A percentile compares a stretch with the other conserved stretches of the same genome.
Conservation (phyloP, 2,797 vertebrate species). For the Cyprinodon diabolis region DNA sequence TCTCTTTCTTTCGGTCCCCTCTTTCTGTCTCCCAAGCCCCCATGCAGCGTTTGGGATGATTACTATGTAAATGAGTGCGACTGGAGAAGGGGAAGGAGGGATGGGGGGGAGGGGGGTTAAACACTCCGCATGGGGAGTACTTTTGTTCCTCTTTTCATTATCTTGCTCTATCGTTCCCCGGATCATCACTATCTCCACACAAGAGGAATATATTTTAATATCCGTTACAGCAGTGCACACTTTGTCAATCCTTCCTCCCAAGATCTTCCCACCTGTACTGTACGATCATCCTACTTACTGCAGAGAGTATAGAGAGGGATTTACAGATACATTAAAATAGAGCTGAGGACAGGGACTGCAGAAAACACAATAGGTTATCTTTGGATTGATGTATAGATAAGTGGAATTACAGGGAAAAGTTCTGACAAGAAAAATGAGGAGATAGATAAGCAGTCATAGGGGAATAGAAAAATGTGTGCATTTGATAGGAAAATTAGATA, state of each 20-base stretch:
- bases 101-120: slow-evolving; percentile 71
- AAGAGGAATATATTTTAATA: slow-evolving; percentile 87
- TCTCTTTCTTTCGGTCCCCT: slow-evolving; percentile 41
- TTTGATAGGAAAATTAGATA: slow-evolving; percentile 28
- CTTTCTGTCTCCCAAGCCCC: slow-evolving; percentile 62
- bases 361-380: slow-evolving; percentile 44
- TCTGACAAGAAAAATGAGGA: slow-evolving; percentile 22
- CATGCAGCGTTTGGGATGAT: slow-evolving; percentile 82
- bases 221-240: slow-evolving; percentile 80
- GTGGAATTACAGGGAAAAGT: slow-evolving; percentile 40
- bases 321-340: slow-evolving; percentile 35
- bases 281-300: slow-evolving; percentile 61
- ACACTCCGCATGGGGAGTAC: slow-evolving; percentile 79
- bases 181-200: slow-evolving; percentile 83
- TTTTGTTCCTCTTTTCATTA: slow-evolving; percentile 89
- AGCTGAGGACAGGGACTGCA: slow-evolving; percentile 38
- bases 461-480: slow-evolving; percentile 25
- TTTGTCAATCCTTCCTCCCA: slow-evolving; percentile 65
- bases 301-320: slow-evolving; percentile 38
- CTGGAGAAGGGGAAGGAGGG: slow-evolving; percentile 71
- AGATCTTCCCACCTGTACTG: slow-evolving; percentile 71
- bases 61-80: slow-evolving; percentile 88
- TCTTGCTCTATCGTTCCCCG: slow-evolving; percentile 84
- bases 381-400: slow-evolving; percentile 33
- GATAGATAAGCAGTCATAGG: slow-evolving; percentile 42